Percentiles rank a stretch among this genome's conserved stretches.
Evolutionary conservation across 37 sponge, comb jelly and placozoan species (phyloP).

Genomic region (Bolinopsis microptera): DNA sequence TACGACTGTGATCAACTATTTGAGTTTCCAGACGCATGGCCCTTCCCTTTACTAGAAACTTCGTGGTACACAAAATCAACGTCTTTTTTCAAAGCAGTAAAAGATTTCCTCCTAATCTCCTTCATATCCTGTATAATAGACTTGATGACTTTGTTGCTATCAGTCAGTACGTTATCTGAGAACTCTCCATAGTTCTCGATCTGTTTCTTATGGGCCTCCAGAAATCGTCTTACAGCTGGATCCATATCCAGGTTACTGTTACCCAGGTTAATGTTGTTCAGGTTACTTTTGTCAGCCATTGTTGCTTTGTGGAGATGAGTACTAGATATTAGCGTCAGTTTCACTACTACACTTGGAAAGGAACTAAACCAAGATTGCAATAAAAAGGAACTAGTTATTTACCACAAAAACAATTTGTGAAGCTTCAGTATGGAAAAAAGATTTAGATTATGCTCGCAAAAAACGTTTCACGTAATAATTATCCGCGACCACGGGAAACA

Average conservation of each 20-base stretch:
- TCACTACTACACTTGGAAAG: too few relatives aligned
- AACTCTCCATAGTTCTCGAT: neutral
- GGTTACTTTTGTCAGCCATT: too few relatives aligned
- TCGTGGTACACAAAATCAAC: neutral
- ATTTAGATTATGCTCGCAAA: too few relatives aligned
- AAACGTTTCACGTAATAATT: too few relatives aligned
- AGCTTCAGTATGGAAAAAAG: too few relatives aligned
- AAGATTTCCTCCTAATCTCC: neutral
- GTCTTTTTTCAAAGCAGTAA: neutral
- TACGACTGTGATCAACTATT: neutral
- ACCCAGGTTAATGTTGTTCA: too few relatives aligned
- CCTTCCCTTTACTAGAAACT: neutral
- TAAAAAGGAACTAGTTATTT: too few relatives aligned
- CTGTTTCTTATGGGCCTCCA: neutral
- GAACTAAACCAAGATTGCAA: too few relatives aligned
- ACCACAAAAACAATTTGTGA: too few relatives aligned
- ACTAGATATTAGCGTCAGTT: too few relatives aligned
- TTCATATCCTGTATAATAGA: neutral
- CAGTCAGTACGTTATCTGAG: neutral
- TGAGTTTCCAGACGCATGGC: neutral
- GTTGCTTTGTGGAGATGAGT: too few relatives aligned
- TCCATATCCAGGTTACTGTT: neutral
- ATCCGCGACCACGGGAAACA: too few relatives aligned
- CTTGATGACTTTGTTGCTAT: neutral
- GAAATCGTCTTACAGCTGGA: neutral